These are phyloP conservation scores for Myzus persicae DNA, from an alignment of 1,140 invertebrate species.

Conservation along the genomic window DNA sequence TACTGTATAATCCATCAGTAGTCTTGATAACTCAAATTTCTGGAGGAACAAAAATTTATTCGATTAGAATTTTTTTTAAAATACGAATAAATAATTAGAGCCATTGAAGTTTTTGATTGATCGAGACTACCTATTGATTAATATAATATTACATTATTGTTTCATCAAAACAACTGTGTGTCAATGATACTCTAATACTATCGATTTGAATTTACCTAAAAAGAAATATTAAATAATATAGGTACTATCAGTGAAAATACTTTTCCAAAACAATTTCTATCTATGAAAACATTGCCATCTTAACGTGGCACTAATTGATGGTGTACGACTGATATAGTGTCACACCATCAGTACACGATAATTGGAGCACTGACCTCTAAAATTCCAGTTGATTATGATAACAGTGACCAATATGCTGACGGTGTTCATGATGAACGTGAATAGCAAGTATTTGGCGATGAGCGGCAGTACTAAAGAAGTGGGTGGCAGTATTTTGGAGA, in stretches of 20 bases:
- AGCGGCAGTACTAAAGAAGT: constrained; percentile 94
- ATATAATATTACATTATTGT: background rate
- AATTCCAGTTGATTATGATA: constrained; percentile 99
- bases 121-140: no score
- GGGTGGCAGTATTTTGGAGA: constrained; percentile 98
- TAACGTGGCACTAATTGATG: background rate
- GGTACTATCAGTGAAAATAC: background rate
- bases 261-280: background rate
- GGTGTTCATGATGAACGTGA: constrained; percentile 99
- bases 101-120: background rate
- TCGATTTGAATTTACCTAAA: background rate
- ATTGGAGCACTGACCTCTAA: constrained; percentile 74
- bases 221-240: background rate
- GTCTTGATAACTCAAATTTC: no score
- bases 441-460: constrained; percentile 97
- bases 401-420: constrained; percentile 98
- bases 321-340: background rate
- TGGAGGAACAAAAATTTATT: no score
- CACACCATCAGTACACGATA: background rate
- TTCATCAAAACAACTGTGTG: background rate
- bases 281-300: background rate
- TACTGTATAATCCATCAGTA: no score
- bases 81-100: no score
- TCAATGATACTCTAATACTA: background rate
- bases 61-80: no score